Evolutionary conservation across 2,888 invertebrate genomes (phyloP).

Genomic region (Brachypterus glaber): DNA sequence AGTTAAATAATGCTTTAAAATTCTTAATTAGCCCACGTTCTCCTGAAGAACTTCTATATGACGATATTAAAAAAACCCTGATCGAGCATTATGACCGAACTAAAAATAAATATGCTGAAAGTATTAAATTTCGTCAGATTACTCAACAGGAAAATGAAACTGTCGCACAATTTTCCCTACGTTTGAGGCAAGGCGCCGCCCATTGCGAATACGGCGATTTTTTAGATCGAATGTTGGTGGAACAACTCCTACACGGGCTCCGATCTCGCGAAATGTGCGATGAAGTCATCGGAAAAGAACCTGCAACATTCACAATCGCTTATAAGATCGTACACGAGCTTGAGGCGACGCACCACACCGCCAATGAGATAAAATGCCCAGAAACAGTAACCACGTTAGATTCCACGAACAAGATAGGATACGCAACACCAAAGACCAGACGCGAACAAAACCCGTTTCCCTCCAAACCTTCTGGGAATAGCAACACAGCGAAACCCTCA

Average conservation of each 20-base stretch:
- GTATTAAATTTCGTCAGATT: constrained; percentile 9
- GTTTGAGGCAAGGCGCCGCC: constrained; percentile 11
- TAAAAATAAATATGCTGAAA: constrained; percentile 13
- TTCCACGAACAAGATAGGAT: neutral
- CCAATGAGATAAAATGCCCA: neutral
- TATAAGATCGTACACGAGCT: constrained; percentile 4
- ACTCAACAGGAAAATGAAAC: constrained; percentile 10
- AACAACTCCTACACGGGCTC: neutral
- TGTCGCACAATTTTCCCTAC: constrained; percentile 9
- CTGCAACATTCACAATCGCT: neutral
- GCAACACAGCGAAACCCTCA: neutral
- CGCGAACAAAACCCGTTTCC: neutral
- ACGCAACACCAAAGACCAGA: neutral
- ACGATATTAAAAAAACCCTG: too few relatives aligned
- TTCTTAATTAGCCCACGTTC: too few relatives aligned
- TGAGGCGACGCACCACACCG: constrained; percentile 3
- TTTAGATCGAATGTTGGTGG: constrained; percentile 4
- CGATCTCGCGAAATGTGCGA: too few relatives aligned
- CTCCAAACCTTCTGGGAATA: neutral
- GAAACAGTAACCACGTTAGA: neutral
- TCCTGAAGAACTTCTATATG: too few relatives aligned
- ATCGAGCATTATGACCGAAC: too few relatives aligned
- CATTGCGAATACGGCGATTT: constrained; percentile 13
- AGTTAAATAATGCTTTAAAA: too few relatives aligned
- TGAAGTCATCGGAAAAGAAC: too few relatives aligned